phyloP scores from a whole-genome alignment of 1,140 invertebrate genomes.

The Phthorimaea operculella region DNA sequence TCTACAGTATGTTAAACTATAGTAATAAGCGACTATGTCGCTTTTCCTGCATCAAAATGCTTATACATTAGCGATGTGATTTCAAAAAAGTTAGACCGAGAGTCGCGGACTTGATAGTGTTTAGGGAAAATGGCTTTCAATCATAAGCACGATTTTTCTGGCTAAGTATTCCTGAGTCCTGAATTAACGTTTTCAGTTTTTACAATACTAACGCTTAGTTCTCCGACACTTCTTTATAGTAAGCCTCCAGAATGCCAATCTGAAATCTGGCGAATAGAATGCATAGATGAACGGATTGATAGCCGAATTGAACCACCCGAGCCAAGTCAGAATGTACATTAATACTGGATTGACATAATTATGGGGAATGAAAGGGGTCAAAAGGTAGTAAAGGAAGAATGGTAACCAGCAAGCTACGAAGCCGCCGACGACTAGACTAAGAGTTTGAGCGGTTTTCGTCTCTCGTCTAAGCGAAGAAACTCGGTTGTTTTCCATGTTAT shows the following conservation, averaged over 20 bases:
- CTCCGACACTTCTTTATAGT: constrained; percentile 70
- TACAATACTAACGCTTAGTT: constrained; percentile 24
- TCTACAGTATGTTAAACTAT: too few species aligned
- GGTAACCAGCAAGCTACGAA: constrained; percentile 82
- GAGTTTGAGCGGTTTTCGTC: constrained; percentile 88
- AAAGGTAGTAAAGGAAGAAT: constrained; percentile 84
- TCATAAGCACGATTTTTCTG: too few species aligned
- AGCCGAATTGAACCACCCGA: constrained; percentile 92
- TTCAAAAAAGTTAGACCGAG: too few species aligned
- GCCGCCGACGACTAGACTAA: constrained; percentile 91
- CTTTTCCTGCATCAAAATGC: too few species aligned
- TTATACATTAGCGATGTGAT: too few species aligned
- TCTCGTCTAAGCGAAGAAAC: constrained; percentile 78
- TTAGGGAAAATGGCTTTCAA: too few species aligned
- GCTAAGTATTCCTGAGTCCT: too few species aligned
- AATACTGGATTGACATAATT: constrained; percentile 71
- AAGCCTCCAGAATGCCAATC: constrained; percentile 83
- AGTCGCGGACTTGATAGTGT: too few species aligned
- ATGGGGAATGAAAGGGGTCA: constrained; percentile 76
- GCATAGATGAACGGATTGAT: constrained; percentile 91
- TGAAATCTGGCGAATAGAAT: constrained; percentile 87
- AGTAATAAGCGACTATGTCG: too few species aligned
- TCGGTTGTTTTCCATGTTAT: constrained; percentile 63
- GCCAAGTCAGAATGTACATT: constrained; percentile 88
- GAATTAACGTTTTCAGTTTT: too few species aligned